These are phyloP conservation scores for Epistrophe eligans DNA, from an alignment of 2,888 invertebrate genomes.

Conservation along the genomic window DNA sequence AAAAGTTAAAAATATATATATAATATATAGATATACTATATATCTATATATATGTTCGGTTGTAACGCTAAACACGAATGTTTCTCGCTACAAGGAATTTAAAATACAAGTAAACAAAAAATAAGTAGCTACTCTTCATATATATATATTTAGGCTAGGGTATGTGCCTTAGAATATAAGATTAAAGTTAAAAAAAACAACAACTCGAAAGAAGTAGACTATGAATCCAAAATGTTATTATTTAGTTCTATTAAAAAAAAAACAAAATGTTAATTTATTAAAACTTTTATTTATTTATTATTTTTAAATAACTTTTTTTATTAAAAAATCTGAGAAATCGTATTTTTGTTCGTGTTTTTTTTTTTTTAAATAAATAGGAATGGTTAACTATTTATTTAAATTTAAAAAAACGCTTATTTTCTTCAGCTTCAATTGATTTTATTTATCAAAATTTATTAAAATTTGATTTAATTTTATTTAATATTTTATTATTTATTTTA, in stretches of 20 bases:
- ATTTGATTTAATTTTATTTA: neutral
- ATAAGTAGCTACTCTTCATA: neutral
- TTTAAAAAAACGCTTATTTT: neutral
- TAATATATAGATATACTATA: neutral
- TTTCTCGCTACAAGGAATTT: slow-evolving; percentile 48
- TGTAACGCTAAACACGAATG: slow-evolving; percentile 37
- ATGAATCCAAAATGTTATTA: slow-evolving; percentile 5
- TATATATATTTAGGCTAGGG: slow-evolving; percentile 36
- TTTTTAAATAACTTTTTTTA: neutral
- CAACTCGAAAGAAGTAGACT: neutral
- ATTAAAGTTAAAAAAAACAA: slow-evolving; percentile 7
- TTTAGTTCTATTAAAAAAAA: neutral
- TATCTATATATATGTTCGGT: slow-evolving; percentile 29
- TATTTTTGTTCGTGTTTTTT: neutral
- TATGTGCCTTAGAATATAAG: slow-evolving; percentile 68
- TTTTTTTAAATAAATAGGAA: slow-evolving; percentile 6
- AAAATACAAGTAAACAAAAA: slow-evolving; percentile 5
- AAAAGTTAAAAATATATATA: slow-evolving; percentile 5
- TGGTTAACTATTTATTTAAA: slow-evolving; percentile 9
- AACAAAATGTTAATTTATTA: neutral
- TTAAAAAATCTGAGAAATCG: no score
- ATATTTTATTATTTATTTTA: neutral
- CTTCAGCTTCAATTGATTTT: neutral
- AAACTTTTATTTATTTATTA: neutral
- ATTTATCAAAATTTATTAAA: neutral